A percentile compares a stretch with the other conserved stretches of the same genome.
These are phyloP conservation scores for Pristionchus fissidentatus DNA, from an alignment of 2,888 invertebrate species.

Conservation along the genomic window DNA sequence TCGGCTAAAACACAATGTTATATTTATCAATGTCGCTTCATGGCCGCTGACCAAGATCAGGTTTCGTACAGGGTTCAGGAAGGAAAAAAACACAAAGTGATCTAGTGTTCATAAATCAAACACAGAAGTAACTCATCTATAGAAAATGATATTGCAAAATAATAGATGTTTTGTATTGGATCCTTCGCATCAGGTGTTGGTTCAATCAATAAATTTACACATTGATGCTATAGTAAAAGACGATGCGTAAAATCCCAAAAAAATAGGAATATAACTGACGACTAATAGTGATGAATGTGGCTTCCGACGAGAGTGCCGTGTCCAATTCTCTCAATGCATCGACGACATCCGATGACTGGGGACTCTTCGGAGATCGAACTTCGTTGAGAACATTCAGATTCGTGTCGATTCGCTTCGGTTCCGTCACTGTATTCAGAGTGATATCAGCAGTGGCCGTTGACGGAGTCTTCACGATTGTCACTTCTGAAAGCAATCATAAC, in stretches of 20 bases:
- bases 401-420: constrained; percentile 45
- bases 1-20: neutral
- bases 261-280: constrained; percentile 35
- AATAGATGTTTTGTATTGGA: neutral
- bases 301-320: constrained; percentile 46
- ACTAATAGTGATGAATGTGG: constrained; percentile 48
- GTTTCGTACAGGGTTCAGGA: too few species aligned
- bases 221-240: neutral
- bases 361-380: constrained; percentile 41
- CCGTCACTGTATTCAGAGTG: neutral
- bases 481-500: constrained; percentile 4
- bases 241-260: too few species aligned
- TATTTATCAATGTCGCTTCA: neutral
- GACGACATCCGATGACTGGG: constrained; percentile 35
- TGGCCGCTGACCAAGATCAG: too few species aligned
- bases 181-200: neutral
- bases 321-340: constrained; percentile 48
- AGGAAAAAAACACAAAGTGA: too few species aligned
- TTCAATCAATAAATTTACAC: neutral
- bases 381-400: constrained; percentile 22
- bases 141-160: neutral
- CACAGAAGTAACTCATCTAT: too few species aligned
- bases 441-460: neutral
- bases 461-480: neutral
- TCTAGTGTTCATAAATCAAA: neutral